phyloP scores from a whole-genome alignment of 2,797 vertebrate genomes.

The Sebastes minor region DNA sequence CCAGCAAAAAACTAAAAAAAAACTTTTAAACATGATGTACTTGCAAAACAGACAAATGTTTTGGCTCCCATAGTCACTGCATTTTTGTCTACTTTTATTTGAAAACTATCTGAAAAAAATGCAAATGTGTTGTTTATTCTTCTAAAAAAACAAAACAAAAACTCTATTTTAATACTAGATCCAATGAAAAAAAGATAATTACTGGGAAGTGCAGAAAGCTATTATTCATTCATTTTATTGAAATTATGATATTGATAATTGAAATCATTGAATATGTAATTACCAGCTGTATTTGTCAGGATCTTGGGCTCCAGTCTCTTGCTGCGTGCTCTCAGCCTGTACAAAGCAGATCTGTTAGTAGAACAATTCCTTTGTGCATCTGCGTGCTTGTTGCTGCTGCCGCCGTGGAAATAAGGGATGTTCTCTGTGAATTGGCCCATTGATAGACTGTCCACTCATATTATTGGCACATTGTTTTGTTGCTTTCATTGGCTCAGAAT shows the following conservation, averaged over 20 bases:
- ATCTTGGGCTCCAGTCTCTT: not conserved
- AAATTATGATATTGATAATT: not conserved
- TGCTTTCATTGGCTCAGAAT: constrained; percentile 6
- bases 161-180: not conserved
- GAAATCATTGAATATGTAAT: not conserved
- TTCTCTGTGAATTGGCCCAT: constrained; percentile 65
- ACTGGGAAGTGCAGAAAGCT: not conserved
- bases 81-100: not conserved
- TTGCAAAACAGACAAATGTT: not conserved
- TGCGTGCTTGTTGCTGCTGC: constrained; percentile 46
- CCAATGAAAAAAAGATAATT: not conserved
- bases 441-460: constrained; percentile 49
- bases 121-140: not conserved
- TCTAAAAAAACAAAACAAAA: not conserved
- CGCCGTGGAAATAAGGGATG: constrained; percentile 56
- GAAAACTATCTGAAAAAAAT: not conserved
- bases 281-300: not conserved
- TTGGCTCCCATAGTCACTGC: not conserved
- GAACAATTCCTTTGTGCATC: constrained; percentile 54
- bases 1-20: not conserved
- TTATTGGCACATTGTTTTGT: constrained; percentile 20
- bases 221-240: not conserved
- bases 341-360: constrained; percentile 44
- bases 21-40: not conserved
- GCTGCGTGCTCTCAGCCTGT: not conserved